Evolutionary conservation across 2,888 invertebrate species (phyloP).

Genomic region (Eupithecia tripunctaria): DNA sequence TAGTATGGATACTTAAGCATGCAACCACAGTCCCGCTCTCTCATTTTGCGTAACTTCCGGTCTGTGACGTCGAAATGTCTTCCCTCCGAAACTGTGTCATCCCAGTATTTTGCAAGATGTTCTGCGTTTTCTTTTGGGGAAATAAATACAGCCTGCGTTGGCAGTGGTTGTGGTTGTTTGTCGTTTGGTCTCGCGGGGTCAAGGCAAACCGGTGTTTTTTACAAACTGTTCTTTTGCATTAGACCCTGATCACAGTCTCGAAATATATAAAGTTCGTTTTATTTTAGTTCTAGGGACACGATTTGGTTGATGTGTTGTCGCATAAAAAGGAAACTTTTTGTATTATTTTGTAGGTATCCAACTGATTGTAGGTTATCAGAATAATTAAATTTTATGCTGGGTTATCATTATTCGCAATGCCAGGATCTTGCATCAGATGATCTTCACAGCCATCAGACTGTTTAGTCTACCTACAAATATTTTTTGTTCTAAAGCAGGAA

Average conservation of each 20-base stretch:
- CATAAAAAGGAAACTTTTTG: constrained; percentile 12
- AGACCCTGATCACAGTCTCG: constrained; percentile 41
- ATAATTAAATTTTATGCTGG: not conserved
- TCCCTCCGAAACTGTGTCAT: not conserved
- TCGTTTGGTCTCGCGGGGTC: constrained; percentile 47
- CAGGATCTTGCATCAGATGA: not conserved
- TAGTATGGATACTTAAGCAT: too few species aligned
- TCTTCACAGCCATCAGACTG: not conserved
- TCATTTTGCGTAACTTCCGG: not conserved
- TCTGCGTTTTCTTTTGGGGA: constrained; percentile 36
- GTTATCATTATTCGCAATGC: not conserved
- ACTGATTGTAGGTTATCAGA: not conserved
- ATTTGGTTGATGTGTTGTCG: constrained; percentile 9
- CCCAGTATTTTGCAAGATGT: constrained; percentile 4
- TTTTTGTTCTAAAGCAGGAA: not conserved
- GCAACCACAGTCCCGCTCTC: not conserved
- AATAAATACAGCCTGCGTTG: constrained; percentile 36
- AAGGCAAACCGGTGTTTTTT: constrained; percentile 56
- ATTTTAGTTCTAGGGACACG: constrained; percentile 24
- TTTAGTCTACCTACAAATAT: not conserved
- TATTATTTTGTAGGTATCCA: not conserved
- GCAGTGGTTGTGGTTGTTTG: constrained; percentile 45
- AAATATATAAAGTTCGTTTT: constrained; percentile 28
- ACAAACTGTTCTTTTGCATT: constrained; percentile 43
- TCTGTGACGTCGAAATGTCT: not conserved